Conservation (phyloP, 2,113 vertebrate genomes). For the Protomyctophum bolini region DNA sequence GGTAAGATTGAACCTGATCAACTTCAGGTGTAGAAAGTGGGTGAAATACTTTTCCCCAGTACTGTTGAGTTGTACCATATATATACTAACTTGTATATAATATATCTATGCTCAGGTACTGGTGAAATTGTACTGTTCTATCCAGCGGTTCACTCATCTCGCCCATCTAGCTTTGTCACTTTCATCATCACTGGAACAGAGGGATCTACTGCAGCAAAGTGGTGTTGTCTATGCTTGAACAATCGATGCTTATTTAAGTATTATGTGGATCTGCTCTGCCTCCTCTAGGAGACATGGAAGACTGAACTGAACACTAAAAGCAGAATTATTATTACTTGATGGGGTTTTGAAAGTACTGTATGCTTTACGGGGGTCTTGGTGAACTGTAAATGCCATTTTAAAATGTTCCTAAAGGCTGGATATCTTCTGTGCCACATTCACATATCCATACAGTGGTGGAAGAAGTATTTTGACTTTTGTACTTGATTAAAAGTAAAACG, state of each 20-base stretch:
- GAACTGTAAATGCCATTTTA: constrained; percentile 60
- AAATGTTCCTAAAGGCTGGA: constrained; percentile 50
- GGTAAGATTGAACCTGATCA: too few species aligned
- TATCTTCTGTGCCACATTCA: constrained; percentile 24
- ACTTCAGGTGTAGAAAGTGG: too few species aligned
- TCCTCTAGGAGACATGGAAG: constrained; percentile 38
- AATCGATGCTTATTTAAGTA: constrained; percentile 54
- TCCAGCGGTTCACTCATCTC: constrained; percentile 4
- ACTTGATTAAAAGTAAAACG: too few species aligned
- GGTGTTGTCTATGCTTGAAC: constrained; percentile 57
- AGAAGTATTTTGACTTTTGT: too few species aligned
- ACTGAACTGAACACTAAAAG: constrained; percentile 57
- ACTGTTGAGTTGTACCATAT: constrained; percentile 3
- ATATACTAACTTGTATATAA: neutral
- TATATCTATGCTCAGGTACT: too few species aligned
- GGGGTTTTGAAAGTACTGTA: constrained; percentile 56
- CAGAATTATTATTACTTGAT: constrained; percentile 29
- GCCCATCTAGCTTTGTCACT: constrained; percentile 53
- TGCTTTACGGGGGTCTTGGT: constrained; percentile 41
- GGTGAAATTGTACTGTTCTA: neutral
- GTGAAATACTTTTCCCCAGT: neutral
- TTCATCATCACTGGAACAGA: constrained; percentile 29
- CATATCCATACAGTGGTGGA: too few species aligned
- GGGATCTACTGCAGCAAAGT: constrained; percentile 11
- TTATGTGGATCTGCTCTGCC: constrained; percentile 39